Evolutionary conservation across 2,888 invertebrate species (phyloP).

Genomic region (Callimorpha dominula): DNA sequence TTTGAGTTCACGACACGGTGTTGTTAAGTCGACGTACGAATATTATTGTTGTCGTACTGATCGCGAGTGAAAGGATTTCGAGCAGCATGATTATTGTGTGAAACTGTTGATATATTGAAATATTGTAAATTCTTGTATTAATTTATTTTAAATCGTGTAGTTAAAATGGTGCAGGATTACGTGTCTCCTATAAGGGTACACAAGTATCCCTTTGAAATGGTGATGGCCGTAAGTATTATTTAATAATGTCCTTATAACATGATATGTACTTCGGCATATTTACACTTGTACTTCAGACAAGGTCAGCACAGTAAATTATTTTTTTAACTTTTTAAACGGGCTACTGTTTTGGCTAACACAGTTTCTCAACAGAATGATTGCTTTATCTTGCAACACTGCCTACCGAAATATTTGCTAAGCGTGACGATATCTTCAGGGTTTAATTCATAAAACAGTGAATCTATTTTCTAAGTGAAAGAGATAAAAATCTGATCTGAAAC

Average conservation of each 20-base stretch:
- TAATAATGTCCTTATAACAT: constrained; percentile 15
- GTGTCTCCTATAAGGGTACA: constrained; percentile 98
- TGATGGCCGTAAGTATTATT: constrained; percentile 94
- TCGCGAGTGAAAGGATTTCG: constrained; percentile 70
- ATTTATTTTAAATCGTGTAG: constrained; percentile 64
- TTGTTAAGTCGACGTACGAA: constrained; percentile 64
- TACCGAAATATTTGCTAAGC: constrained; percentile 29
- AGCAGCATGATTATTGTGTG: constrained; percentile 75
- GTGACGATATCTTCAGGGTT: constrained; percentile 13
- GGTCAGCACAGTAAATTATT: constrained; percentile 41
- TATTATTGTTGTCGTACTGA: constrained; percentile 68
- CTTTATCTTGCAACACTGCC: constrained; percentile 37
- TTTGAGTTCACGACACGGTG: constrained; percentile 69
- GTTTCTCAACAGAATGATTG: constrained; percentile 31
- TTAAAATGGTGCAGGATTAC: constrained; percentile 97
- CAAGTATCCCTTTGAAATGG: constrained; percentile 97
- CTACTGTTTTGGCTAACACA: constrained; percentile 28
- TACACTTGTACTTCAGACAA: constrained; percentile 37
- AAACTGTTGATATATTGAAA: constrained; percentile 58
- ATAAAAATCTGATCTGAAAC: not conserved
- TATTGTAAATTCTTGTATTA: constrained; percentile 68
- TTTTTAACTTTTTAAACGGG: constrained; percentile 32
- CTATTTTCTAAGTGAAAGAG: not conserved
- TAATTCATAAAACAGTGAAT: constrained; percentile 10
- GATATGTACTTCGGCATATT: constrained; percentile 21